Conservation (phyloP, 1,140 invertebrate genomes). For the Philaenus spumarius region DNA sequence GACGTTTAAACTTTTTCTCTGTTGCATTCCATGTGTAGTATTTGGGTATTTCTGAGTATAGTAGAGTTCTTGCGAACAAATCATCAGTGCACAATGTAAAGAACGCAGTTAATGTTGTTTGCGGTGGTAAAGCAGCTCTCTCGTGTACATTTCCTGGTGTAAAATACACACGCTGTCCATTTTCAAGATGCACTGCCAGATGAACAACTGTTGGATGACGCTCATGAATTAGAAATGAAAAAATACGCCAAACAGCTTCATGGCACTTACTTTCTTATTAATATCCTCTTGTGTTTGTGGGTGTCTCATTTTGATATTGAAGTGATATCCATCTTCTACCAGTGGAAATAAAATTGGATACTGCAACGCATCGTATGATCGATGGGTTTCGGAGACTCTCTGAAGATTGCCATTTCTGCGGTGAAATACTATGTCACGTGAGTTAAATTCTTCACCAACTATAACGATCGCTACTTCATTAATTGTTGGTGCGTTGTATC, state of each 20-base stretch:
- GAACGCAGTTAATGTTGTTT: constrained; percentile 35
- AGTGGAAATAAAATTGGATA: constrained; percentile 43
- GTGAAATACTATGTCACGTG: constrained; percentile 40
- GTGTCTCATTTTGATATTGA: constrained; percentile 31
- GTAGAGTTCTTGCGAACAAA: constrained; percentile 32
- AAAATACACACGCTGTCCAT: constrained; percentile 30
- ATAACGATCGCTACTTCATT: constrained; percentile 41
- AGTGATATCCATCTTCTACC: constrained; percentile 40
- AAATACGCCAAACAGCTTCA: constrained; percentile 41
- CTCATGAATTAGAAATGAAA: constrained; percentile 35
- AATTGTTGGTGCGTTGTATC: constrained; percentile 41
- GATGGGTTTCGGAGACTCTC: constrained; percentile 31
- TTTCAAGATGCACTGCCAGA: constrained; percentile 37
- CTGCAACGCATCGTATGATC: constrained; percentile 40
- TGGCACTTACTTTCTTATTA: constrained; percentile 40
- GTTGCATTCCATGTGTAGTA: constrained; percentile 34
- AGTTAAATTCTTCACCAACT: constrained; percentile 37
- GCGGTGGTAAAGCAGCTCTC: constrained; percentile 9
- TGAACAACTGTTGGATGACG: constrained; percentile 37
- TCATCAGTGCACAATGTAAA: constrained; percentile 29
- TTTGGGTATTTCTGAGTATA: constrained; percentile 31
- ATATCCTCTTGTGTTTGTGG: constrained; percentile 20
- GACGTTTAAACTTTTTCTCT: constrained; percentile 17
- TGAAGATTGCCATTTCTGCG: constrained; percentile 28
- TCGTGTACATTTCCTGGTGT: constrained; percentile 17